These are phyloP conservation scores for Deroptyus accipitrinus DNA, from an alignment of 2,113 vertebrate species.

Conservation along the genomic window DNA sequence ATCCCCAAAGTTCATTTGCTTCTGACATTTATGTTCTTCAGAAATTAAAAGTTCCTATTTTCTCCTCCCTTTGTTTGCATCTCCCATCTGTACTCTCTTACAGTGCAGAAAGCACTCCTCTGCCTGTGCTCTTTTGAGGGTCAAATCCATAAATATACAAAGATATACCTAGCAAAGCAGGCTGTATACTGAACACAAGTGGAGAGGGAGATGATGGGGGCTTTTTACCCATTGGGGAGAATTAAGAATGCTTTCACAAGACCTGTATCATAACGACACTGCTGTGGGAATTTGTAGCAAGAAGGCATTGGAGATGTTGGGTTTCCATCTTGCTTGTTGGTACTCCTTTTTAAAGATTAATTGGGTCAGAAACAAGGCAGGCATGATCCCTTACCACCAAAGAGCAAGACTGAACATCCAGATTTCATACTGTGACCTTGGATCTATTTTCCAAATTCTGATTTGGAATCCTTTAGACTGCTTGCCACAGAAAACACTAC, in stretches of 20 bases:
- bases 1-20: not conserved
- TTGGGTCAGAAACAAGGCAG: not conserved
- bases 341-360: not conserved
- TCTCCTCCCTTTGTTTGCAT: not conserved
- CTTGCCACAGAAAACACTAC: not conserved
- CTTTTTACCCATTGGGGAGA: not conserved
- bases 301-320: not conserved
- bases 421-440: not conserved
- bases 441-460: not conserved
- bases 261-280: not conserved
- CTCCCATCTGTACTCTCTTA: not conserved
- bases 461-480: not conserved
- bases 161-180: not conserved
- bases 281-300: not conserved
- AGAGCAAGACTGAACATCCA: not conserved
- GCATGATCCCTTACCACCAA: not conserved
- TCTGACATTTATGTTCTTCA: not conserved
- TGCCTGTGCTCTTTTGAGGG: not conserved
- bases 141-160: not conserved
- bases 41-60: not conserved
- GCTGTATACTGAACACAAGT: not conserved
- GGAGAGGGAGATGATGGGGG: not conserved
- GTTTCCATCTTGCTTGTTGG: not conserved
- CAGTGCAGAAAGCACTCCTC: not conserved
- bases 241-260: not conserved